Evolutionary conservation across 2,113 vertebrate species (phyloP).

Genomic region (Melanerpes formicivorus): DNA sequence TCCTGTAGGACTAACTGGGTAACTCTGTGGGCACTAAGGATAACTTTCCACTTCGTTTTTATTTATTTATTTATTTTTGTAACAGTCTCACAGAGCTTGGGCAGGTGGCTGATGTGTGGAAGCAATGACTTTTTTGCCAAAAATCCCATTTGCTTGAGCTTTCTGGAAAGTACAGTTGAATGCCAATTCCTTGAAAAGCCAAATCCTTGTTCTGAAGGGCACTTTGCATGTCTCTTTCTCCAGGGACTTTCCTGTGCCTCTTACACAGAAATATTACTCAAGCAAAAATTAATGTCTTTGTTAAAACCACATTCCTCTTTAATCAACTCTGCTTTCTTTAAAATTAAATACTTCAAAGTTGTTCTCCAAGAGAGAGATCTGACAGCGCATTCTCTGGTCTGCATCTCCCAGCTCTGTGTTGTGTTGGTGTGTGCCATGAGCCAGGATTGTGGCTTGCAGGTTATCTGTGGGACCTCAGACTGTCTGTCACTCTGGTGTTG

Average conservation of each 20-base stretch:
- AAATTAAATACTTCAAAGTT: slow-evolving; percentile 1
- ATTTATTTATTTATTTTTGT: not conserved
- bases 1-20: not conserved
- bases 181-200: not conserved
- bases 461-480: not conserved
- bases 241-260: not conserved
- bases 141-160: not conserved
- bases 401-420: not conserved
- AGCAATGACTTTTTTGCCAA: not conserved
- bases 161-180: not conserved
- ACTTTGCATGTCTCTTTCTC: slow-evolving; percentile 13
- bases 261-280: not conserved
- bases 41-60: not conserved
- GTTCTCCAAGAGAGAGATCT: not conserved
- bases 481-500: not conserved
- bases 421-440: not conserved
- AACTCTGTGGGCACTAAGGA: not conserved
- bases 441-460: not conserved
- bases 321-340: slow-evolving; percentile 22
- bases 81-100: not conserved
- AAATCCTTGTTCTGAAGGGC: not conserved
- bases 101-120: not conserved
- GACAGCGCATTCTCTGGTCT: not conserved
- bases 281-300: not conserved
- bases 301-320: slow-evolving; percentile 17